phyloP scores from a whole-genome alignment of 2,113 vertebrate genomes.

The Burhinus bistriatus region DNA sequence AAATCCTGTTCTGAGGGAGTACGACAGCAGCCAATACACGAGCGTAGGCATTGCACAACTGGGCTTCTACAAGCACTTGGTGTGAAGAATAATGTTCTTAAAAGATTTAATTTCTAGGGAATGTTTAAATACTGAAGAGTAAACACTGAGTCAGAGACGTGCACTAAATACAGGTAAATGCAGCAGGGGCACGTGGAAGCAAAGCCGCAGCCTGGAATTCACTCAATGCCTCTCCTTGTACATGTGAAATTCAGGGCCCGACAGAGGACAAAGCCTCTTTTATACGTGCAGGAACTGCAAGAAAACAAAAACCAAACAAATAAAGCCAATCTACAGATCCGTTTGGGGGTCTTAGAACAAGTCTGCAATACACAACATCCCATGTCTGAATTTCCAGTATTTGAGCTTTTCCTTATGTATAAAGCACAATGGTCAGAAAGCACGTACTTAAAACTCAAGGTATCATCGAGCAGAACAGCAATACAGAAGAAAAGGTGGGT shows the following conservation, averaged over 20 bases:
- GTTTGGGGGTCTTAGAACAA: background rate
- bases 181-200: conserved; percentile 23
- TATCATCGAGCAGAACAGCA: background rate
- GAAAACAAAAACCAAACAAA: conserved; percentile 36
- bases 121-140: conserved; percentile 23
- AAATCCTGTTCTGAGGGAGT: conserved; percentile 18
- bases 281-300: background rate
- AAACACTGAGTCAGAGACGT: conserved; percentile 34
- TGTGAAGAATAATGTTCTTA: conserved; percentile 38
- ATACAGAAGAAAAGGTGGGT: background rate
- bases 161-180: conserved; percentile 51
- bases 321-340: background rate
- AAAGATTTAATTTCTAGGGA: conserved; percentile 53
- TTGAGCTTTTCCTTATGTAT: rapidly evolving
- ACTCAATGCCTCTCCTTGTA: conserved; percentile 49
- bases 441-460: rapidly evolving
- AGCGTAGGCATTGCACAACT: conserved; percentile 48
- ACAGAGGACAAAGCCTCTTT: conserved; percentile 45
- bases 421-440: background rate
- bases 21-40: background rate
- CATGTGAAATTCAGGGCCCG: background rate
- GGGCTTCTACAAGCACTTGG: conserved; percentile 31
- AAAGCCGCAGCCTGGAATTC: conserved; percentile 35
- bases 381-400: rapidly evolving
- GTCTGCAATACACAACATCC: background rate